Evolutionary conservation across 2,113 vertebrate species (phyloP).

Genomic region (Fulica atra): DNA sequence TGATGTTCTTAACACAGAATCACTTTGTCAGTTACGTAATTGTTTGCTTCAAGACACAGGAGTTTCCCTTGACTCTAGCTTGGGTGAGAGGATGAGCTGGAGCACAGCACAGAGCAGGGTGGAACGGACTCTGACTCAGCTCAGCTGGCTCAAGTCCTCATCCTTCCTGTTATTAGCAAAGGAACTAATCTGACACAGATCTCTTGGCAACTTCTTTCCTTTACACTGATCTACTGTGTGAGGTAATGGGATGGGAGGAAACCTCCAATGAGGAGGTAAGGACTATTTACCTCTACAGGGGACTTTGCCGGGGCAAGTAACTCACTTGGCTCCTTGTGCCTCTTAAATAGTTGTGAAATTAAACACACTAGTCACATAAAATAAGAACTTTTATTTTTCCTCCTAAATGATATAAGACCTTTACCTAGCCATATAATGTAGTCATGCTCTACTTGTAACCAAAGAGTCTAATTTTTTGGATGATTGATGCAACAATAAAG

Average conservation of each 20-base stretch:
- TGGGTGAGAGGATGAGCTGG: neutral
- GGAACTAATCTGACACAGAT: neutral
- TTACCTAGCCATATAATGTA: neutral
- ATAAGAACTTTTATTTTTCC: neutral
- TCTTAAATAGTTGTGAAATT: neutral
- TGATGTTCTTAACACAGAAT: neutral
- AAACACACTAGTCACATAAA: neutral
- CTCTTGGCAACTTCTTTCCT: neutral
- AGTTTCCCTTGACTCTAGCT: neutral
- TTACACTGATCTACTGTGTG: neutral
- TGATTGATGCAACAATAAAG: neutral
- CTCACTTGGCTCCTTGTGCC: neutral
- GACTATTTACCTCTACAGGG: neutral
- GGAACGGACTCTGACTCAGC: neutral
- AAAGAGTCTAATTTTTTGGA: neutral
- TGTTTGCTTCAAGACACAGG: neutral
- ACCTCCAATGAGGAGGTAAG: neutral
- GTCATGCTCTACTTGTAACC: neutral
- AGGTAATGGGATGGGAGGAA: neutral
- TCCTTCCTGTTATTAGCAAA: neutral
- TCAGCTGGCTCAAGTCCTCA: neutral
- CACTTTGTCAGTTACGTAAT: fast-evolving
- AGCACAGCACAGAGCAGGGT: neutral
- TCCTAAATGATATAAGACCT: neutral
- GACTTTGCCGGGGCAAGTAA: neutral